Conservation (phyloP, 2,888 invertebrate species). For the Dryocosmus kuriphilus region DNA sequence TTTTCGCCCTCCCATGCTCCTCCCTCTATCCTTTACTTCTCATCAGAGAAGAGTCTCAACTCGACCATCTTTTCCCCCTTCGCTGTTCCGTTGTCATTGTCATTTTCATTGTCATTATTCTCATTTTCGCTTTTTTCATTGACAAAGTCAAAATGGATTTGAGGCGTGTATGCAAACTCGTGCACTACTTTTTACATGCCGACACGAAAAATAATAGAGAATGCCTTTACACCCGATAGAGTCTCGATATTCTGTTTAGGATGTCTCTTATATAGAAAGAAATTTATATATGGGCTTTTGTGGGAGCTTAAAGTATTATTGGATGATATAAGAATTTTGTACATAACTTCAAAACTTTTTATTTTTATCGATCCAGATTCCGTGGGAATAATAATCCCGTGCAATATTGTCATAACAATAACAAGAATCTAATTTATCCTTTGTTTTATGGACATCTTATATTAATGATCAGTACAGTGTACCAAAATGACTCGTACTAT, state of each 20-base stretch:
- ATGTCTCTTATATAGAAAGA: not conserved
- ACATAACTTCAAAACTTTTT: too few species aligned
- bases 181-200: slow-evolving; percentile 18
- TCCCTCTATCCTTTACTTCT: slow-evolving; percentile 39
- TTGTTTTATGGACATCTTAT: too few species aligned
- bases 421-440: too few species aligned
- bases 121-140: slow-evolving; percentile 25
- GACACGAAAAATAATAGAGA: slow-evolving; percentile 7
- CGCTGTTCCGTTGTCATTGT: slow-evolving; percentile 23
- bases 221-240: not conserved
- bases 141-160: slow-evolving; percentile 21
- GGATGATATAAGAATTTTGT: too few species aligned
- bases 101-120: slow-evolving; percentile 31
- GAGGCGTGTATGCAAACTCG: not conserved
- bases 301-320: too few species aligned
- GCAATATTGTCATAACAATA: too few species aligned
- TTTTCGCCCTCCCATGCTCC: slow-evolving; percentile 43
- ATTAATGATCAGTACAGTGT: too few species aligned
- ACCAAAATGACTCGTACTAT: too few species aligned
- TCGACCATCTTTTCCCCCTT: slow-evolving; percentile 18
- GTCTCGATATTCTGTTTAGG: not conserved
- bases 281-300: too few species aligned
- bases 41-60: slow-evolving; percentile 33
- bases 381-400: too few species aligned
- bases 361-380: too few species aligned